These are phyloP conservation scores for Myotis yumanensis DNA, from an alignment of 2,113 vertebrate genomes.

Conservation along the genomic window DNA sequence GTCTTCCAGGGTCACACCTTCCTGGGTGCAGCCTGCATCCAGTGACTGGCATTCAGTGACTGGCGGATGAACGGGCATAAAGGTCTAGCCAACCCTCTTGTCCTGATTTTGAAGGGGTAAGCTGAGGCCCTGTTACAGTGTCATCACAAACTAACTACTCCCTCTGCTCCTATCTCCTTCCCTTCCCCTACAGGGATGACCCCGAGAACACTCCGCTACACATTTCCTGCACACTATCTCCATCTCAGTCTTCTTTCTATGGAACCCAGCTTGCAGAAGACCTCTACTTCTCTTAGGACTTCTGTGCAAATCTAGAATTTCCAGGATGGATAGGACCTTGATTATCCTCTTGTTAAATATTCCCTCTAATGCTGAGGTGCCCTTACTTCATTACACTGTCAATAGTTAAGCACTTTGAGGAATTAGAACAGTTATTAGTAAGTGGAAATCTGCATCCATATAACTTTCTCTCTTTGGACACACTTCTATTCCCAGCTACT, in stretches of 20 bases:
- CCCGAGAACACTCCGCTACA: background rate
- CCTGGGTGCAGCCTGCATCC: too few species aligned
- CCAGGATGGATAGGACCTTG: background rate
- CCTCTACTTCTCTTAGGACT: background rate
- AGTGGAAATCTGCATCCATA: background rate
- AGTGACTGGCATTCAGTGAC: background rate
- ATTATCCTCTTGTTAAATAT: background rate
- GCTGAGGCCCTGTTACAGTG: background rate
- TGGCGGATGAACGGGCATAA: background rate
- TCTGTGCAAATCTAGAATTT: background rate
- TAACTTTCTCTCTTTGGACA: background rate
- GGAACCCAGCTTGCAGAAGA: background rate
- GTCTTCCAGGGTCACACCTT: background rate
- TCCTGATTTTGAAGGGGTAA: background rate
- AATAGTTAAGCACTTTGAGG: background rate
- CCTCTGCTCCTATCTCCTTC: background rate
- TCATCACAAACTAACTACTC: background rate
- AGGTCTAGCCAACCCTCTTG: background rate
- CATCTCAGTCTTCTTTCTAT: background rate
- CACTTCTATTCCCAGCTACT: background rate
- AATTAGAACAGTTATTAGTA: background rate
- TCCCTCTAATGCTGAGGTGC: background rate
- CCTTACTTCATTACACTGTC: background rate
- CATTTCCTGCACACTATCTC: background rate
- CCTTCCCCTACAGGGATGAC: background rate